Evolutionary conservation across 2,888 invertebrate species (phyloP).

Genomic region (Macrosoma leucophasiata): DNA sequence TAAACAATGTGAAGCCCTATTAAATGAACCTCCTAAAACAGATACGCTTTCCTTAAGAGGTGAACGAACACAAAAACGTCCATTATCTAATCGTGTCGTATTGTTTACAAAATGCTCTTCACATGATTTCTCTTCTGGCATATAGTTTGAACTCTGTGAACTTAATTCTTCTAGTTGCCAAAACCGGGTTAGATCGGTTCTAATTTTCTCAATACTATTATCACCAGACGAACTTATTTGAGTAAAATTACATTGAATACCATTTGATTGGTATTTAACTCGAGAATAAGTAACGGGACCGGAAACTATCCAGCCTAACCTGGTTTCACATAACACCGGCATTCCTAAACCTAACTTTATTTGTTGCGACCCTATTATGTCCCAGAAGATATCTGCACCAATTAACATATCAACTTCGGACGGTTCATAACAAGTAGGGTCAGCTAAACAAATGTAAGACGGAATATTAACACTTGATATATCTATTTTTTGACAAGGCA

Average conservation of each 20-base stretch:
- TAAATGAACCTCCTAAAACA: constrained; percentile 18
- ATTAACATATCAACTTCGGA: constrained; percentile 23
- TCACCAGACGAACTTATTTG: too few species aligned
- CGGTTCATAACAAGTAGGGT: constrained; percentile 25
- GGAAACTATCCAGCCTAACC: constrained; percentile 24
- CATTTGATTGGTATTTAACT: too few species aligned
- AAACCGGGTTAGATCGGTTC: constrained; percentile 5
- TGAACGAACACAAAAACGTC: constrained; percentile 20
- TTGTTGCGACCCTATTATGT: constrained; percentile 18
- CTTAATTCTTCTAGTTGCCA: constrained; percentile 8
- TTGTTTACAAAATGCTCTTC: too few species aligned
- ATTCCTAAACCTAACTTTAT: constrained; percentile 15
- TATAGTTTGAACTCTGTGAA: background rate
- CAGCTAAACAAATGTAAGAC: constrained; percentile 21
- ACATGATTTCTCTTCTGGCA: constrained; percentile 4
- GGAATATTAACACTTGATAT: constrained; percentile 20
- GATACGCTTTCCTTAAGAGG: constrained; percentile 11
- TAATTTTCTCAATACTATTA: constrained; percentile 2
- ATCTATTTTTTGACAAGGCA: constrained; percentile 16
- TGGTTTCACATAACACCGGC: constrained; percentile 20
- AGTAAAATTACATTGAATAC: background rate
- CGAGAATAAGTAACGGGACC: constrained; percentile 20
- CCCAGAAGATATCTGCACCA: constrained; percentile 27
- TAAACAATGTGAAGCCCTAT: constrained; percentile 9
- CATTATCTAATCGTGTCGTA: constrained; percentile 15